These are phyloP conservation scores for Oreonectes daqikongensis DNA, from an alignment of 2,797 vertebrate genomes.

Conservation along the genomic window DNA sequence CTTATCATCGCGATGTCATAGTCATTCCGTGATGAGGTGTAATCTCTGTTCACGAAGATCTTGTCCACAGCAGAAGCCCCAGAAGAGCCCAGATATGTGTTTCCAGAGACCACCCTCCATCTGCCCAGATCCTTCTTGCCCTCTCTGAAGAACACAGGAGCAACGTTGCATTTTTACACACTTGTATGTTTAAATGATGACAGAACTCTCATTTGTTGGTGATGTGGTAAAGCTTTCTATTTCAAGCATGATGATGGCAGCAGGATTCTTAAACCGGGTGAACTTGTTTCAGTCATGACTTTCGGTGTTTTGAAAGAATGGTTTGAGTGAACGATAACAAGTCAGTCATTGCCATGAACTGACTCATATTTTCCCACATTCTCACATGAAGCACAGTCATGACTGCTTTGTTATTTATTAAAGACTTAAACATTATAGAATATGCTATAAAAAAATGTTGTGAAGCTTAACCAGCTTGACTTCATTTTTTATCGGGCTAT, in stretches of 20 bases:
- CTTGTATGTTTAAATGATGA: neutral
- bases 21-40: conserved; percentile 64
- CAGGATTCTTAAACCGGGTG: neutral
- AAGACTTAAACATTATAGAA: no score
- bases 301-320: neutral
- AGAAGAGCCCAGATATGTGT: conserved; percentile 63
- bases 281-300: neutral
- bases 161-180: neutral
- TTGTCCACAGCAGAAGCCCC: conserved; percentile 77
- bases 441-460: no score
- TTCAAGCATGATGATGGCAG: neutral
- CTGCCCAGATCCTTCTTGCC: conserved; percentile 65
- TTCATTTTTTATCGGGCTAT: neutral
- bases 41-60: conserved; percentile 75
- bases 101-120: conserved; percentile 82
- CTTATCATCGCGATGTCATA: conserved; percentile 87
- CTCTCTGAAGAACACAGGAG: conserved; percentile 49
- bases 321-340: conserved; percentile 3
- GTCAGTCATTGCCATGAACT: neutral
- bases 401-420: no score
- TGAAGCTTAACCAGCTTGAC: neutral
- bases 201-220: no score
- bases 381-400: neutral
- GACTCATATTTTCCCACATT: neutral
- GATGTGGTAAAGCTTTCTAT: neutral